phyloP scores from a whole-genome alignment of 2,888 invertebrate species.

The Coleophora flavipennella region DNA sequence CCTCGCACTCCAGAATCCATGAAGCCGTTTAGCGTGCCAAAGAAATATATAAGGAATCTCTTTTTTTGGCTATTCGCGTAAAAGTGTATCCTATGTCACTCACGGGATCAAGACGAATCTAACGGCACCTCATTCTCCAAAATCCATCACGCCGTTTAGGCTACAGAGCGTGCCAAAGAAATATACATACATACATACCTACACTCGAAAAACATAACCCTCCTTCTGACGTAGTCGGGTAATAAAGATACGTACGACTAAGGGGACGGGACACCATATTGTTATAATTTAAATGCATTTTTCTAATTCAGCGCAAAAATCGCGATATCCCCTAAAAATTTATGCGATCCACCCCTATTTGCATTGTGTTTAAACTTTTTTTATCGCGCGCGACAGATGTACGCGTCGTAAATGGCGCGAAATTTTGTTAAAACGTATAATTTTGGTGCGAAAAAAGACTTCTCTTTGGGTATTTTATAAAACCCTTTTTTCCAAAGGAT shows the following conservation, averaged over 20 bases:
- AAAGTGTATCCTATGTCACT: too few relatives aligned
- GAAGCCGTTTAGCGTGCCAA: too few relatives aligned
- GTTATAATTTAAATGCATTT: constrained; percentile 68
- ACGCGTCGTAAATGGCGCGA: constrained; percentile 64
- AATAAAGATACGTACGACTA: constrained; percentile 49
- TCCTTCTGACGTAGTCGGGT: too few relatives aligned
- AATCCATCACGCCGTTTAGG: too few relatives aligned
- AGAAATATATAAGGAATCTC: too few relatives aligned
- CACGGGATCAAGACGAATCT: too few relatives aligned
- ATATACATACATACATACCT: too few relatives aligned
- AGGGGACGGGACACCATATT: constrained; percentile 57
- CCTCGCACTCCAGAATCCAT: too few relatives aligned
- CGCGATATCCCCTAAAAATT: constrained; percentile 64
- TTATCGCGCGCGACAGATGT: constrained; percentile 53
- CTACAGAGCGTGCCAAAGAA: too few relatives aligned
- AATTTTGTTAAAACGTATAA: constrained; percentile 67
- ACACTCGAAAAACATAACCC: too few relatives aligned
- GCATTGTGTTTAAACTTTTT: constrained; percentile 65
- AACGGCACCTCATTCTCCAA: too few relatives aligned
- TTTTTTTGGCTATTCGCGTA: too few relatives aligned
- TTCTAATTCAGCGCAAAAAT: constrained; percentile 59
- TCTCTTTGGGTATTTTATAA: constrained; percentile 53
- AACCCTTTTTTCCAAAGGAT: constrained; percentile 72
- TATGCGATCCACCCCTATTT: constrained; percentile 63
- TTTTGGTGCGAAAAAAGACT: constrained; percentile 43